Conservation (phyloP, 2,888 invertebrate species). For the Athalia cordata region DNA sequence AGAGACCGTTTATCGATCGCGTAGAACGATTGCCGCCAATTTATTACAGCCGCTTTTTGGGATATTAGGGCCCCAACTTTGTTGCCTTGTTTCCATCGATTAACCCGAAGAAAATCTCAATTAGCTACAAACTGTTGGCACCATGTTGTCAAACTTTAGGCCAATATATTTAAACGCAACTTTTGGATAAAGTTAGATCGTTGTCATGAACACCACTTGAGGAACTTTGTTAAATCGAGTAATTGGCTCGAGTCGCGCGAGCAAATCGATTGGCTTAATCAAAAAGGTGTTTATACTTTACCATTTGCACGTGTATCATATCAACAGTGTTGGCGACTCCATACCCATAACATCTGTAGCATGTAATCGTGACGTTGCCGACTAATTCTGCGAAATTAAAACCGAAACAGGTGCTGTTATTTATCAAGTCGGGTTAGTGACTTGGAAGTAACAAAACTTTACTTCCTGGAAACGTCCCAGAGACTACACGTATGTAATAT, state of each 20-base stretch:
- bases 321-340: not conserved
- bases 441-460: too few species aligned
- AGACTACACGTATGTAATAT: too few species aligned
- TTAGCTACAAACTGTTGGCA: conserved; percentile 23
- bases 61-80: conserved; percentile 1
- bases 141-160: conserved; percentile 27
- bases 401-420: too few species aligned
- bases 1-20: conserved; percentile 35
- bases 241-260: conserved; percentile 34
- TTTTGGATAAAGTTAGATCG: conserved; percentile 1
- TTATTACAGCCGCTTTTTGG: not conserved
- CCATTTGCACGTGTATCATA: not conserved
- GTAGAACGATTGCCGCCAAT: conserved; percentile 13
- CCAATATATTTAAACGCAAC: conserved; percentile 10
- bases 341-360: too few species aligned
- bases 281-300: not conserved
- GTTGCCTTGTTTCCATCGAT: conserved; percentile 6
- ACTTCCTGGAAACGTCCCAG: too few species aligned
- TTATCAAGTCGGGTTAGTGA: too few species aligned
- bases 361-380: not conserved
- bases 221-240: conserved; percentile 18
- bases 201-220: conserved; percentile 31
- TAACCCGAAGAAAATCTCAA: conserved; percentile 37
- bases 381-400: too few species aligned
- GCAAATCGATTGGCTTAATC: conserved; percentile 21